Evolutionary conservation across 2,888 invertebrate species (phyloP).

Genomic region (Neria commutata): DNA sequence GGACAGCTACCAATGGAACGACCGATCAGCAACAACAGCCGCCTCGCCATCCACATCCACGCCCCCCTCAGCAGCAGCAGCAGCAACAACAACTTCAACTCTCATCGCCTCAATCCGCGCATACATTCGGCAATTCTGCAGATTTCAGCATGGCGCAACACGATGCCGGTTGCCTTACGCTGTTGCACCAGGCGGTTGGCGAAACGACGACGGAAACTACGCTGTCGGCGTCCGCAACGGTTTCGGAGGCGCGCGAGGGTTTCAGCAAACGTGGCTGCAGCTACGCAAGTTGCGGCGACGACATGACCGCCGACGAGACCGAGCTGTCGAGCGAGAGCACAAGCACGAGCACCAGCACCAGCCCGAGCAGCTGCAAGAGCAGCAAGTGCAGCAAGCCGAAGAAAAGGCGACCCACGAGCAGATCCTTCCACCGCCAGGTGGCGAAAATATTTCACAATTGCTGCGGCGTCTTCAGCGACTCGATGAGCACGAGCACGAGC

Average conservation of each 20-base stretch:
- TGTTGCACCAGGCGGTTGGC: slow-evolving; percentile 11
- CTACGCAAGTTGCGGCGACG: slow-evolving; percentile 53
- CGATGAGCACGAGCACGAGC: slow-evolving; percentile 29
- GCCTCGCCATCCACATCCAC: slow-evolving; percentile 55
- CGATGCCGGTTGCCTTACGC: slow-evolving; percentile 5
- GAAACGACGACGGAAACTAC: slow-evolving; percentile 31
- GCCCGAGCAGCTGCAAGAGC: slow-evolving; percentile 16
- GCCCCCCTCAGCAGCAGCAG: slow-evolving; percentile 43
- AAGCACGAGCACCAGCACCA: slow-evolving; percentile 24
- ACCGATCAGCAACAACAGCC: slow-evolving; percentile 56
- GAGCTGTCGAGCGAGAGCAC: slow-evolving; percentile 29
- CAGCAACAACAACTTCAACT: slow-evolving; percentile 14
- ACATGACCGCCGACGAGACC: slow-evolving; percentile 46
- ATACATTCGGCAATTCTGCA: neutral
- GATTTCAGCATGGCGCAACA: slow-evolving; percentile 5
- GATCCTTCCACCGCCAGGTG: slow-evolving; percentile 43
- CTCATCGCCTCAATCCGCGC: neutral
- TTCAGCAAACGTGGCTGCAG: slow-evolving; percentile 46
- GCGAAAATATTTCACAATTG: slow-evolving; percentile 54
- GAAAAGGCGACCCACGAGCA: slow-evolving; percentile 27
- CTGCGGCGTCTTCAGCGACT: slow-evolving; percentile 46
- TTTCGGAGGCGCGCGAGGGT: slow-evolving; percentile 32
- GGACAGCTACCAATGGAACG: slow-evolving; percentile 48
- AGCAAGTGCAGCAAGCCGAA: slow-evolving; percentile 13
- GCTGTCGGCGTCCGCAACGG: slow-evolving; percentile 29